Evolutionary conservation across 2,888 invertebrate genomes (phyloP), one percentile per base, ranked within the genome.

Genomic region (Erebia palarica): DNA sequence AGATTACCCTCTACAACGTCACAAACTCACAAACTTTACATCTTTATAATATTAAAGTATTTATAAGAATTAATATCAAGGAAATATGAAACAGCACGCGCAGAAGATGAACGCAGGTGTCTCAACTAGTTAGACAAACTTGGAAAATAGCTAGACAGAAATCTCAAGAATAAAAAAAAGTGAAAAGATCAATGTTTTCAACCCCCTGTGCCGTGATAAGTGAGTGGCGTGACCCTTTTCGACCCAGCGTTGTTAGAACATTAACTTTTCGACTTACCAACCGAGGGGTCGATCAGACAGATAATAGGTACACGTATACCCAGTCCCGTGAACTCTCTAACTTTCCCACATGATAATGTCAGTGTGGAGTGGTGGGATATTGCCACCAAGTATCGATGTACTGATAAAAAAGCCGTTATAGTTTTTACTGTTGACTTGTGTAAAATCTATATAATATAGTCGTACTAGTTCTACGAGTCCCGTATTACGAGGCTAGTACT

Each of bases 201-300:
- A 69, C 75, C 57, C 78, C 78, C 77, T 78, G 78, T 77, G 75
- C 69, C 78, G 75, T 80, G 80, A 80, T 78, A 78, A 80, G 78
- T 80, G 78, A 74, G 77, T 80, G 77, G 76, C 81, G 79, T 80
- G 80, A 78, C 79, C 78, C 76, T 74, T 61, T 77, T 76, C 78
- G 75, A 77, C 80, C 76, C 75, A 78, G 73, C 74, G 69, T 63
- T 70, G 72, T 73, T 74, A 71, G 78, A 81, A 80, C 82, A 85
- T 88, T 88, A 88, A 83, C 85, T 82, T 87, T 87, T 85, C 79
- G 84, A 85, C 84, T 85, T 80, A 74, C 75, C 77, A 69, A 70
- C 65, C 67, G 66, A 78, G 80, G 85, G 85, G 83, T 78, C 75
- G 86, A 86, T 86, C 78, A 79, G 77, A 81, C 80, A 82, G 87